A percentile compares a stretch with the other conserved stretches of the same genome.
These are phyloP conservation scores for Phortica magna DNA, from an alignment of 2,888 invertebrate genomes.

Conservation along the genomic window DNA sequence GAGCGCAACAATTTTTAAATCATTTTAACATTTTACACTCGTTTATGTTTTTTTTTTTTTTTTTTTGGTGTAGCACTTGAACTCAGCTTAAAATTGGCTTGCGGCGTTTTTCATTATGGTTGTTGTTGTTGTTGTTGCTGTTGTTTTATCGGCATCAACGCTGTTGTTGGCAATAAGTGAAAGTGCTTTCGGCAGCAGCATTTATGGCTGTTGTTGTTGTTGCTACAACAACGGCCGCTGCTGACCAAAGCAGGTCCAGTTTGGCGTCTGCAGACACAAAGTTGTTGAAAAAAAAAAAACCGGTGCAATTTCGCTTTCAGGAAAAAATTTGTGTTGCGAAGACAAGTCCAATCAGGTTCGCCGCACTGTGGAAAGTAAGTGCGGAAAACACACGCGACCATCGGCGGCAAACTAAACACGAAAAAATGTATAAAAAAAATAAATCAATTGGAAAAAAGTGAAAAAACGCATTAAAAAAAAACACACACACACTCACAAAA, in stretches of 20 bases:
- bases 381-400: not conserved
- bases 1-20: constrained; percentile 40
- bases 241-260: not conserved
- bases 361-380: not conserved
- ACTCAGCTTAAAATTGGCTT: constrained; percentile 14
- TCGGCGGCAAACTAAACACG: not conserved
- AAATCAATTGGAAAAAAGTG: not conserved
- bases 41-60: not conserved
- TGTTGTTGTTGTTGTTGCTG: constrained; percentile 25
- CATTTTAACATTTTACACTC: constrained; percentile 29
- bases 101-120: constrained; percentile 19
- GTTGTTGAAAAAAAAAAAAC: constrained; percentile 8
- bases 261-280: not conserved
- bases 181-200: constrained; percentile 22
- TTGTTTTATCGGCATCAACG: not conserved
- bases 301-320: constrained; percentile 49
- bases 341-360: not conserved
- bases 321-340: constrained; percentile 40
- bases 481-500: not conserved
- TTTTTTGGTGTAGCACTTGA: constrained; percentile 13
- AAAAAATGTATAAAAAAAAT: no score
- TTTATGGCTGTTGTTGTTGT: not conserved
- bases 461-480: not conserved
- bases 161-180: constrained; percentile 14
- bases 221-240: not conserved